A percentile compares a stretch with the other conserved stretches of the same genome.
Conservation (phyloP, 2,888 invertebrate species). For the Anthrax anthrax region DNA sequence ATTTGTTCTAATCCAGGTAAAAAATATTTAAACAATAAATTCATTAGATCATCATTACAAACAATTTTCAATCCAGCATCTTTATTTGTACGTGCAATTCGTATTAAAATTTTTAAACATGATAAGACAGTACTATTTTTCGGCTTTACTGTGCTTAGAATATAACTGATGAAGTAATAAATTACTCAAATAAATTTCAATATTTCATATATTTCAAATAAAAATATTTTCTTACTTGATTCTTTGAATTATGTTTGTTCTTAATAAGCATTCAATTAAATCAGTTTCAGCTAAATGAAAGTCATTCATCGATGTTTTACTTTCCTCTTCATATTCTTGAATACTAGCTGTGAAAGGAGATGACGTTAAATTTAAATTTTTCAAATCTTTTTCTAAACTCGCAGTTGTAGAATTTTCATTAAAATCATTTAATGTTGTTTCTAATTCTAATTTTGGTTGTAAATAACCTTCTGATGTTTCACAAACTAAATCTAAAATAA, state of each 20-base stretch:
- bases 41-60: constrained; percentile 48
- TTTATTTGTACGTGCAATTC: constrained; percentile 63
- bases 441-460: constrained; percentile 43
- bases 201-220: not conserved
- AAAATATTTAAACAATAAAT: constrained; percentile 44
- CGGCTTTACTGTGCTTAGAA: constrained; percentile 55
- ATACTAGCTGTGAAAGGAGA: constrained; percentile 23
- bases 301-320: constrained; percentile 61
- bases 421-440: constrained; percentile 6
- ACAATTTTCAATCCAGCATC: constrained; percentile 49
- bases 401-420: constrained; percentile 35
- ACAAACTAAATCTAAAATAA: constrained; percentile 51
- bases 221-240: constrained; percentile 41
- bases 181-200: constrained; percentile 1
- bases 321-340: constrained; percentile 30
- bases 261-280: constrained; percentile 53
- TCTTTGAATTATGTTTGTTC: constrained; percentile 64
- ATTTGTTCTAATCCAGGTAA: constrained; percentile 20
- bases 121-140: constrained; percentile 57
- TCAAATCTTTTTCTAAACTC: constrained; percentile 41
- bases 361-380: constrained; percentile 25
- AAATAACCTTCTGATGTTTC: constrained; percentile 49
- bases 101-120: constrained; percentile 62
- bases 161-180: constrained; percentile 43
- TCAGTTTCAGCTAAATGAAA: constrained; percentile 75